phyloP scores from a whole-genome alignment of 2,797 vertebrate genomes.

The Naso thynnoides region DNA sequence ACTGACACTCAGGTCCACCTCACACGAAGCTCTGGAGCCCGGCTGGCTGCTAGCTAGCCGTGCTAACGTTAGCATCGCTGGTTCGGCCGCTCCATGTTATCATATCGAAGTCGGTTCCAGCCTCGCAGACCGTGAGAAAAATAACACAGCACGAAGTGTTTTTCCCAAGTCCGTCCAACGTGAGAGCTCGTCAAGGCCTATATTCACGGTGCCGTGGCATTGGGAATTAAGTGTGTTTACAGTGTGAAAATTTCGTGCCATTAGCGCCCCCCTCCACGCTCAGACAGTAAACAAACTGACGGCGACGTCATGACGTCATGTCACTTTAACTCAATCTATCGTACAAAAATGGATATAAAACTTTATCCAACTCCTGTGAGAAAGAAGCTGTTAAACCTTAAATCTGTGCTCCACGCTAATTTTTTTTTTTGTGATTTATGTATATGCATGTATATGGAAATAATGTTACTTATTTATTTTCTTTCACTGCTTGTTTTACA shows the following conservation, averaged over 20 bases:
- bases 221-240: slow-evolving; percentile 42
- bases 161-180: not conserved
- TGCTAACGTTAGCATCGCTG: slow-evolving; percentile 57
- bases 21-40: not conserved
- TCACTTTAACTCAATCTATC: not conserved
- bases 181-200: not conserved
- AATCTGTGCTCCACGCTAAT: too few relatives aligned
- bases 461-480: too few relatives aligned
- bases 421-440: too few relatives aligned
- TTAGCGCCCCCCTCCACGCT: slow-evolving; percentile 50
- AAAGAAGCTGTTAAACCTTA: too few relatives aligned
- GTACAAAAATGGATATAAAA: too few relatives aligned
- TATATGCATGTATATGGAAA: too few relatives aligned
- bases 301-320: slow-evolving; percentile 59
- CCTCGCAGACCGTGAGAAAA: not conserved
- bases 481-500: too few relatives aligned
- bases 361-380: too few relatives aligned
- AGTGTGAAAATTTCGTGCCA: slow-evolving; percentile 26
- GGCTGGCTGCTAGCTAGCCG: slow-evolving; percentile 19
- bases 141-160: not conserved
- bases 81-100: slow-evolving; percentile 43
- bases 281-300: slow-evolving; percentile 73
- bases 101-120: not conserved
- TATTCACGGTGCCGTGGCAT: not conserved
- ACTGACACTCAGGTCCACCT: not conserved